Conservation (phyloP, 2,888 invertebrate genomes). For the Biston stratarius region DNA sequence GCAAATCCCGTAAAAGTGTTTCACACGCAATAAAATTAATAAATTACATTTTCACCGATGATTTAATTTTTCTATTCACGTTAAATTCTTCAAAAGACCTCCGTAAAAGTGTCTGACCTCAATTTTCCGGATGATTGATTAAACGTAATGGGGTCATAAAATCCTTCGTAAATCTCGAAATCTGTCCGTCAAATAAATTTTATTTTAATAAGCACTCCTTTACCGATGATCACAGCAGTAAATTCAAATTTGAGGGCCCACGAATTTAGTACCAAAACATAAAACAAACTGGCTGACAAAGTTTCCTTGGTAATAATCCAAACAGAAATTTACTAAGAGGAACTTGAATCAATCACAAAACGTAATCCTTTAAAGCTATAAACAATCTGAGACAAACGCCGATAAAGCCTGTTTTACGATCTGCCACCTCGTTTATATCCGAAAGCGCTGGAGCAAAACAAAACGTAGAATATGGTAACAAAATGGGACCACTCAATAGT, state of each 20-base stretch:
- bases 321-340: conserved; percentile 71
- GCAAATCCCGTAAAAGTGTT: background rate
- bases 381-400: conserved; percentile 77
- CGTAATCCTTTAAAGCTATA: conserved; percentile 78
- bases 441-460: conserved; percentile 67
- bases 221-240: conserved; percentile 61
- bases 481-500: conserved; percentile 69
- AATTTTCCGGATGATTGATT: conserved; percentile 39
- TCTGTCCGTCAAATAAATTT: conserved; percentile 60
- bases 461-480: conserved; percentile 69
- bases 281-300: conserved; percentile 72
- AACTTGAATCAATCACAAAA: conserved; percentile 81
- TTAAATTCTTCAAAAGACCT: conserved; percentile 15
- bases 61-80: conserved; percentile 8
- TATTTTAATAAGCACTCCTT: conserved; percentile 66
- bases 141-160: conserved; percentile 48
- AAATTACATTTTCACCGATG: background rate
- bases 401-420: conserved; percentile 78
- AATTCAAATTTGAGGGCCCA: conserved; percentile 58
- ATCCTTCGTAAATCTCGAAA: conserved; percentile 55
- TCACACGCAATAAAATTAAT: background rate
- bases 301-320: conserved; percentile 61
- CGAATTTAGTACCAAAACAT: conserved; percentile 66
- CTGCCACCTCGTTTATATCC: conserved; percentile 81
- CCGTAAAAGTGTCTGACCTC: conserved; percentile 43